Base-by-base conservation (phyloP, 2,888 invertebrate species). In the Chymomyza fuscimana region DNA sequence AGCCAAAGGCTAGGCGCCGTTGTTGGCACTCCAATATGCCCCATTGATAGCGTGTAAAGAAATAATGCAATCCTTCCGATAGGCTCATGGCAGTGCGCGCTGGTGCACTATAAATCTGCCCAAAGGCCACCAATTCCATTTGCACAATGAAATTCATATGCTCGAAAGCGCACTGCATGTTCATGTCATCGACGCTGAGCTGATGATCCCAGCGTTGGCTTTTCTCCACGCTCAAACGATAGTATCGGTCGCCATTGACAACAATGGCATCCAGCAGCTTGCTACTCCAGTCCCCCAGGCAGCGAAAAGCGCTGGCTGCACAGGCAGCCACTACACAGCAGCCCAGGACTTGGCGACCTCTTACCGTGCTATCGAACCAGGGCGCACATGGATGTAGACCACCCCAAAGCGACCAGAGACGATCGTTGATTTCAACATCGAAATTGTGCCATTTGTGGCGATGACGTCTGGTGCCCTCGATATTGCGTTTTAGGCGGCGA, bases 341-440 rank as follows among this genome's bases (percentile, higher is more conserved):
- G 15, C 94, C 94, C 60, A 93, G 90, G 40, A 93, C 93, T 87
- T 96, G 95, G 76, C 94, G 94, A 0, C 95, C 95, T 4, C 94
- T 93, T 63, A 93, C 91, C 15, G 86, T 85, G 25, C 87, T 86
- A 0, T 92, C 90, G 86, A 95, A 95, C 77, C 92, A 93, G 0
- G 85, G 74, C 59, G 94, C 94, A 52, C 92, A 87, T 9, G 95
- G 94, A 91, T 95, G 94, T 32, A 95, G 80, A 12, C 93, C 93
- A 1, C 95, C 95, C 93, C 94, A 94, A 1, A 96, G 90, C 0
- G 95, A 95, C 91, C 93, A 95, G 0, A 96, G 90, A 78, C 94
- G 94, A 1, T 94, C 93, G 0, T 93, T 92, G 74, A 94, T 94
- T 85, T 96, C 95, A 4, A 95, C 93, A 72, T 95, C 94, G 93